Percentiles rank a stretch among this genome's conserved stretches.
Conservation (phyloP, 2,888 invertebrate species). For the Melanostoma mellinum region DNA sequence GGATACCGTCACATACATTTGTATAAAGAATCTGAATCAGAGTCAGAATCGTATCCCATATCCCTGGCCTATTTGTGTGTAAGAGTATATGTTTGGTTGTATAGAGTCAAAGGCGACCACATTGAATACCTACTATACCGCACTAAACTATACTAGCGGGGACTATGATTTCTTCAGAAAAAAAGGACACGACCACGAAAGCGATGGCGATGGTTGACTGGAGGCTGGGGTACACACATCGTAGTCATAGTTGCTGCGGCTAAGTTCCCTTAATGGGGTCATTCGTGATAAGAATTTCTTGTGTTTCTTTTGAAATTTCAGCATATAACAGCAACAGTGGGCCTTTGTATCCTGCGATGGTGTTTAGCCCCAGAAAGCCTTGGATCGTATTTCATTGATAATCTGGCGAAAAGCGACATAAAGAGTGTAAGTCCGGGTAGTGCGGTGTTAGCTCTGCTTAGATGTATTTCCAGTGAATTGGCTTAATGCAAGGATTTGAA, state of each 20-base stretch:
- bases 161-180: background rate
- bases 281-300: slow-evolving; percentile 63
- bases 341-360: slow-evolving; percentile 15
- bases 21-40: slow-evolving; percentile 6
- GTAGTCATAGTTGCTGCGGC: slow-evolving; percentile 44
- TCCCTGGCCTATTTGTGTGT: slow-evolving; percentile 12
- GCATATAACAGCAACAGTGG: slow-evolving; percentile 18
- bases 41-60: slow-evolving; percentile 31
- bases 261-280: slow-evolving; percentile 62
- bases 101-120: slow-evolving; percentile 4
- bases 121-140: slow-evolving; percentile 15
- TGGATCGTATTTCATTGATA: slow-evolving; percentile 43
- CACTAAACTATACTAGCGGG: too few species aligned
- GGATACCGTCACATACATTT: slow-evolving; percentile 49
- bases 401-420: slow-evolving; percentile 56
- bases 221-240: slow-evolving; percentile 32
- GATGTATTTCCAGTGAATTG: slow-evolving; percentile 49
- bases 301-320: slow-evolving; percentile 40
- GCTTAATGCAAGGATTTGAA: slow-evolving; percentile 61
- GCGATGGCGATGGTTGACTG: background rate
- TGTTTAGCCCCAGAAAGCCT: slow-evolving; percentile 25
- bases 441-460: slow-evolving; percentile 12
- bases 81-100: background rate
- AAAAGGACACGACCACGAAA: slow-evolving; percentile 25
- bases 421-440: slow-evolving; percentile 49